Evolutionary conservation across 2,888 invertebrate genomes (phyloP).

Genomic region (Eupithecia exiguata): DNA sequence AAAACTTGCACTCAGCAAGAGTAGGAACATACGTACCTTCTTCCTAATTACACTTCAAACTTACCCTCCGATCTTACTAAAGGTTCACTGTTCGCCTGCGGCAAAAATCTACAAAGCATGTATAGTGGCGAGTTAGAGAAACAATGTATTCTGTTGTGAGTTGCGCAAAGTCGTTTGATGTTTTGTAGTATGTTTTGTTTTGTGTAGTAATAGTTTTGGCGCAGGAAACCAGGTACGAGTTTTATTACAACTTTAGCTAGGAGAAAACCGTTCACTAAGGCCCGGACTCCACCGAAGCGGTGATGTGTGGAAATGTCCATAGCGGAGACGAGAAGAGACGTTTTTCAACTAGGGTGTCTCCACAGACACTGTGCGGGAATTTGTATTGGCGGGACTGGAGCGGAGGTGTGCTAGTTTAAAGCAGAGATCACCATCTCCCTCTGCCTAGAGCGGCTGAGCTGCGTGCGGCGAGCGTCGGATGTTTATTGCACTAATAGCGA

Average conservation of each 20-base stretch:
- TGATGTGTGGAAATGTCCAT: no score
- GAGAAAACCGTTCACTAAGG: background rate
- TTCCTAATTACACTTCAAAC: conserved; percentile 13
- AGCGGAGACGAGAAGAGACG: no score
- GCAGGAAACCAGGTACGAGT: conserved; percentile 6
- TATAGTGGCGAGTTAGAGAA: background rate
- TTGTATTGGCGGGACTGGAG: no score
- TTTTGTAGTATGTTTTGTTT: background rate
- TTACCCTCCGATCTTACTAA: background rate
- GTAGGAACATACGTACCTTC: no score
- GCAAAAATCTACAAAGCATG: conserved; percentile 7
- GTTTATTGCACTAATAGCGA: no score
- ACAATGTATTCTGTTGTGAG: conserved; percentile 15
- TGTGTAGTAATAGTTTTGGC: background rate
- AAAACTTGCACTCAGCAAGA: background rate
- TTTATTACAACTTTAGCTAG: conserved; percentile 7
- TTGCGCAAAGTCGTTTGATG: conserved; percentile 14
- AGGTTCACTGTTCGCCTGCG: background rate
- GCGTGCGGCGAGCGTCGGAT: no score
- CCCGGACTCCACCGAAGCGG: no score
- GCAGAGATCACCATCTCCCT: no score
- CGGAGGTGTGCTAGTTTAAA: no score
- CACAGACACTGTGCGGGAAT: no score
- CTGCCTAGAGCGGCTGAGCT: no score
- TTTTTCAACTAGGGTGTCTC: no score